Conservation (phyloP, 1,140 invertebrate genomes). For the Drosophila sulfurigaster region DNA sequence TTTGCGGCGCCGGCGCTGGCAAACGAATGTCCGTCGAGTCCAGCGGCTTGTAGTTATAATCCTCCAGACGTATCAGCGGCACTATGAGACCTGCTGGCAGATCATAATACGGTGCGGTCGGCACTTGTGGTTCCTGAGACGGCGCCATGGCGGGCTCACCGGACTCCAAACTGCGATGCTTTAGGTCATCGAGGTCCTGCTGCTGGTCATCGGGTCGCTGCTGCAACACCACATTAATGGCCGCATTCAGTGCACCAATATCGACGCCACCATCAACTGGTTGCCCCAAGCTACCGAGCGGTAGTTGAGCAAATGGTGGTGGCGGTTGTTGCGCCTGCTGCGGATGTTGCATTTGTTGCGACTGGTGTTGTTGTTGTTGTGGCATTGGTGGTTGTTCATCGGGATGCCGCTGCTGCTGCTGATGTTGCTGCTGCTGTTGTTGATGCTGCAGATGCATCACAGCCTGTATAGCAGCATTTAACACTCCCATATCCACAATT, state of each 20-base stretch:
- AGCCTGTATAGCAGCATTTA: slow-evolving; percentile 79
- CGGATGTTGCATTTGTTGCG: slow-evolving; percentile 18
- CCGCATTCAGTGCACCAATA: slow-evolving; percentile 67
- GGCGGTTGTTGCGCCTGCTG: slow-evolving; percentile 16
- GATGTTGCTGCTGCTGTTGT: slow-evolving; percentile 51
- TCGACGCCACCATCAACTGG: slow-evolving; percentile 50
- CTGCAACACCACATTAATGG: slow-evolving; percentile 74
- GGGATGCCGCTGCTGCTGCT: slow-evolving; percentile 39
- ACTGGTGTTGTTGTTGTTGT: slow-evolving; percentile 40
- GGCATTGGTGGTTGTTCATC: slow-evolving; percentile 22
- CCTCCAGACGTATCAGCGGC: slow-evolving; percentile 95
- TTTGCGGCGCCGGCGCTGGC: slow-evolving; percentile 96
- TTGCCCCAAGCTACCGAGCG: slow-evolving; percentile 14
- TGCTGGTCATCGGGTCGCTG: slow-evolving; percentile 51
- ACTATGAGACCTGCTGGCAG: slow-evolving; percentile 97
- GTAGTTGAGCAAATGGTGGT: slow-evolving; percentile 44
- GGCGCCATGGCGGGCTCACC: slow-evolving; percentile 61
- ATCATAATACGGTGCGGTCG: slow-evolving; percentile 97
- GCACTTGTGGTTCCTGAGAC: slow-evolving; percentile 91
- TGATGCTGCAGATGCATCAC: slow-evolving; percentile 79
- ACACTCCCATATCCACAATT: slow-evolving; percentile 67
- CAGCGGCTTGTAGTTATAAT: slow-evolving; percentile 94
- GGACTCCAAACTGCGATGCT: slow-evolving; percentile 24
- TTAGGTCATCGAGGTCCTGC: slow-evolving; percentile 39
- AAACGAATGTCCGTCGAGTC: slow-evolving; percentile 95